phyloP scores from a whole-genome alignment of 2,797 vertebrate genomes.

The Sebastes taczanowskii region DNA sequence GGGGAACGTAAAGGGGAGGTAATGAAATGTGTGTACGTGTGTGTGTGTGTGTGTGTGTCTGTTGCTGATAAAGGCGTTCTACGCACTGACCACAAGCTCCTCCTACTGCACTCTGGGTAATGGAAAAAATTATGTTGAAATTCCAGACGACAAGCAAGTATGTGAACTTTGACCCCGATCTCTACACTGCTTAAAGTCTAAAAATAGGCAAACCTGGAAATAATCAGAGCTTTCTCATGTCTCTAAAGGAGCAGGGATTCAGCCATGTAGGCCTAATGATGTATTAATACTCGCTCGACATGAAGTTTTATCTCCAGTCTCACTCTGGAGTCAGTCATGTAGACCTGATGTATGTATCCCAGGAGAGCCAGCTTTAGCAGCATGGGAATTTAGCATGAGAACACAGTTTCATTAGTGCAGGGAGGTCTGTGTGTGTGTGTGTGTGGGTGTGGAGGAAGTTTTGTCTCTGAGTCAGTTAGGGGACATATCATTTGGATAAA shows the following conservation, averaged over 20 bases:
- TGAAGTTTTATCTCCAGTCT: constrained; percentile 29
- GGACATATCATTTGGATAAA: constrained; percentile 31
- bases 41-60: background rate
- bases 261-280: constrained; percentile 19
- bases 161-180: constrained; percentile 86
- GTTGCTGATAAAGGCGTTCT: constrained; percentile 71
- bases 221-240: constrained; percentile 65
- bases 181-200: constrained; percentile 79
- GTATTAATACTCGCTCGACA: background rate
- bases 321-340: constrained; percentile 18
- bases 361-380: constrained; percentile 29
- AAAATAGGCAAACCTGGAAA: constrained; percentile 86
- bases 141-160: constrained; percentile 88
- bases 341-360: constrained; percentile 44
- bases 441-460: background rate
- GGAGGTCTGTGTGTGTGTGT: background rate
- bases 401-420: constrained; percentile 13
- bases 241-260: constrained; percentile 29
- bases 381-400: constrained; percentile 62
- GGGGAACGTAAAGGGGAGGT: constrained; percentile 53
- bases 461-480: constrained; percentile 1
- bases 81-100: constrained; percentile 64
- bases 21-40: constrained; percentile 21
- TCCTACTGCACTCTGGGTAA: constrained; percentile 81
- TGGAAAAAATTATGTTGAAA: constrained; percentile 90